phyloP scores from a whole-genome alignment of 2,888 invertebrate genomes.

The Synanthedon andrenaeformis region DNA sequence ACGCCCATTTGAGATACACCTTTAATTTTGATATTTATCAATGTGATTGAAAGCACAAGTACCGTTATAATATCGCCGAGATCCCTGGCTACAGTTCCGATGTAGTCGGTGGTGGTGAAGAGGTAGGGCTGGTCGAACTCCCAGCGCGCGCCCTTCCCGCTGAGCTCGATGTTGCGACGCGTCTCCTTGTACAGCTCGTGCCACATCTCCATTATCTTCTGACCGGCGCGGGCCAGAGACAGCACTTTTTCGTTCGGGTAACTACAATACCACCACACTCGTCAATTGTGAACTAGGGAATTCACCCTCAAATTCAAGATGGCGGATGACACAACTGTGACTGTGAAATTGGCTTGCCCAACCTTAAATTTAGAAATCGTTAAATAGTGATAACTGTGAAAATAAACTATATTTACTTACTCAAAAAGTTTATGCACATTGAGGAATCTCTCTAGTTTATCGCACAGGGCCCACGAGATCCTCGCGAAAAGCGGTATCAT shows the following conservation, averaged over 20 bases:
- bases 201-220: conserved; percentile 80
- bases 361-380: no score
- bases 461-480: conserved; percentile 85
- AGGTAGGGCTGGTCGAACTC: conserved; percentile 88
- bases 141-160: conserved; percentile 90
- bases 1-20: no score
- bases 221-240: conserved; percentile 68
- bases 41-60: no score
- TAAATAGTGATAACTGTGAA: neutral
- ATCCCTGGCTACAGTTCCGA: conserved; percentile 82
- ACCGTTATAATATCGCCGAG: conserved; percentile 83
- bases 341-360: no score
- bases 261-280: conserved; percentile 23
- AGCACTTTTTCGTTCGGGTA: conserved; percentile 67
- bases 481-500: conserved; percentile 87
- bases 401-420: conserved; percentile 55
- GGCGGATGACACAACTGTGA: no score
- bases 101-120: conserved; percentile 88
- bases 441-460: conserved; percentile 79
- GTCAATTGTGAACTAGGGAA: neutral
- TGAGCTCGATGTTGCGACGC: conserved; percentile 85
- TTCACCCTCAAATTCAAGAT: no score
- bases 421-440: conserved; percentile 80
- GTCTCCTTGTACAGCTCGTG: conserved; percentile 81
- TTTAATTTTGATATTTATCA: no score